A percentile compares a stretch with the other conserved stretches of the same genome.
phyloP scores from a whole-genome alignment of 2,113 vertebrate species.

The Chrysochloris asiatica region DNA sequence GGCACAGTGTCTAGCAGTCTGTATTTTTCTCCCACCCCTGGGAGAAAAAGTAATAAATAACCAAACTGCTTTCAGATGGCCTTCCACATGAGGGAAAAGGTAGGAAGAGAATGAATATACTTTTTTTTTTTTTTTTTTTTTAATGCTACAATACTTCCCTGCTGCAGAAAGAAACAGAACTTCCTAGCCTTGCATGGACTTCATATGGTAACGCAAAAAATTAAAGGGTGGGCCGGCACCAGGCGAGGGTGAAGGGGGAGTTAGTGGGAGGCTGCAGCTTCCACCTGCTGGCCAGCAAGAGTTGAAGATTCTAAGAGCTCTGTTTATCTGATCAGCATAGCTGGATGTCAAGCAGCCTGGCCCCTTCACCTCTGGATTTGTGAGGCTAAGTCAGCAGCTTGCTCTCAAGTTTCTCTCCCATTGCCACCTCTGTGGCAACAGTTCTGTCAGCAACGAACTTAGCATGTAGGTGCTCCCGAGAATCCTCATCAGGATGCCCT shows the following conservation, averaged over 20 bases:
- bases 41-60: slow-evolving; percentile 37
- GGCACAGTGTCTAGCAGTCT: background rate
- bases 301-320: background rate
- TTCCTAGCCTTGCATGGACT: background rate
- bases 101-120: background rate
- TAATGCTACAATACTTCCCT: background rate
- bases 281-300: background rate
- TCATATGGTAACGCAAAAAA: background rate
- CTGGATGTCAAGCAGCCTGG: slow-evolving; percentile 50
- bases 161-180: background rate
- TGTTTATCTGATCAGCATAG: background rate
- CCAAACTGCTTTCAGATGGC: slow-evolving; percentile 41
- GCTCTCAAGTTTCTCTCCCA: slow-evolving; percentile 57
- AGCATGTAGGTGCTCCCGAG: slow-evolving; percentile 46
- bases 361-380: slow-evolving; percentile 71
- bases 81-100: background rate
- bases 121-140: background rate
- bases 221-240: background rate
- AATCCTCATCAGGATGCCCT: slow-evolving; percentile 38
- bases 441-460: slow-evolving; percentile 63
- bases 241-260: background rate
- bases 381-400: slow-evolving; percentile 62
- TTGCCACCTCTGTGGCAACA: slow-evolving; percentile 60
- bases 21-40: background rate
- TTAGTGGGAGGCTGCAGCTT: background rate